Evolutionary conservation across 2,113 vertebrate species (phyloP), one percentile per base, ranked within the genome.

Genomic region (Caranx melampygus): DNA sequence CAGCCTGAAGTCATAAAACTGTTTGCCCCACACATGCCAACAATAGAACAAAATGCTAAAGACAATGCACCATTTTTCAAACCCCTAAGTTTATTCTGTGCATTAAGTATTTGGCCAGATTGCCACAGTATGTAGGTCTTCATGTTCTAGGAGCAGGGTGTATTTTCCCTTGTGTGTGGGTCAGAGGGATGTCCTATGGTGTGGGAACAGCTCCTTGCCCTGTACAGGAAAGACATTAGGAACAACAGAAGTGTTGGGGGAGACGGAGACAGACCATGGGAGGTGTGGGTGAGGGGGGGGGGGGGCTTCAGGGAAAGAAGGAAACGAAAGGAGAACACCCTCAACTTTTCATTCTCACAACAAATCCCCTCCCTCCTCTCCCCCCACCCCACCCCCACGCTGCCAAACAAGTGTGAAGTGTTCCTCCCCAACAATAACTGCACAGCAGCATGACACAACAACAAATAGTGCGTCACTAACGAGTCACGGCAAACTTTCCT

Each of bases 251-350:
- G 88, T 52, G 63, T 15, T 78, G 69, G 55, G 52, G 60, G 75
- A 42, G 87, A 74, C 60, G 72, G 66, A 78, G 78, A 69, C 58
- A 37, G 62, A 42, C n/a, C 0, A 15, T 37, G 6, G 5, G 66
- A 8, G 14, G n/a, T 5, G 34, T 15, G 51, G 59, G 84, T 18
- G 4, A 65, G 14, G 11, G n/a, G 5, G 34, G 15, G 45, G 62
- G 84, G 78, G 68, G 79, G 12, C 11, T 93, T 93, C 91, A 93
- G 87, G 92, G 87, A 91, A 88, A 87, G 67, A 76, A 92, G 91
- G 92, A 95, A 94, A 92, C 82, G 70, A 88, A 87, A 84, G 54
- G 89, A 94, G 89, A 93, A 93, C 94, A 93, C 91, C 89, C 91
- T 92, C 81, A 54, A 86, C 76, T 83, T 86, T 83, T 89, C 64